Evolutionary conservation across 2,113 vertebrate genomes (phyloP).

Genomic region (Sorex fumeus): DNA sequence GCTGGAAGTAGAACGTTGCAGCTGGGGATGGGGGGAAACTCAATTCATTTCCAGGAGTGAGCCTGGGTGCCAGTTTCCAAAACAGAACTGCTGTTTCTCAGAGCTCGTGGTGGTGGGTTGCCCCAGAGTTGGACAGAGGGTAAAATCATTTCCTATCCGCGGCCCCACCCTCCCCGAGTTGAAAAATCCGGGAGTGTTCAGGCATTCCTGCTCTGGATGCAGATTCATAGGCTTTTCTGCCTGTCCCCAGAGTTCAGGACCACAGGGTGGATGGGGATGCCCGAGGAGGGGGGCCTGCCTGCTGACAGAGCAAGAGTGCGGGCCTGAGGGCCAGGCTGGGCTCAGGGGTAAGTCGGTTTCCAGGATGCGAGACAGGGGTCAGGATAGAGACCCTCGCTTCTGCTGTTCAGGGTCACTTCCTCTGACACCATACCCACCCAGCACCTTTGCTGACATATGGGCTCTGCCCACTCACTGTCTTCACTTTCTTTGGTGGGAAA

Average conservation of each 20-base stretch:
- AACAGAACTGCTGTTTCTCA: constrained; percentile 90
- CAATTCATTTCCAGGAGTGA: constrained; percentile 89
- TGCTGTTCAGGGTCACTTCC: constrained; percentile 26
- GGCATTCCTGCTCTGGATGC: constrained; percentile 65
- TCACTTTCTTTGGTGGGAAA: constrained; percentile 80
- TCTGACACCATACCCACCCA: neutral
- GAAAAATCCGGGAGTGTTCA: constrained; percentile 68
- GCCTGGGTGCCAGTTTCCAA: constrained; percentile 89
- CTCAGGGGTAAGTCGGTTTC: constrained; percentile 27
- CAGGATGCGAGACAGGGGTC: neutral
- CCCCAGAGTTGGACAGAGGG: constrained; percentile 87
- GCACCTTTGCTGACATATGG: constrained; percentile 11
- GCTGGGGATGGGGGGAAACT: constrained; percentile 85
- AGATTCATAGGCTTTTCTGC: constrained; percentile 45
- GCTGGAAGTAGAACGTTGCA: constrained; percentile 88
- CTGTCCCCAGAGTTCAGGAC: neutral
- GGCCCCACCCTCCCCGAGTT: constrained; percentile 76
- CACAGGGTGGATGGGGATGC: neutral
- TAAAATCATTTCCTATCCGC: constrained; percentile 73
- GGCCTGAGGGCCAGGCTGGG: neutral
- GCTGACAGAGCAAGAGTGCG: neutral
- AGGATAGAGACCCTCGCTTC: neutral
- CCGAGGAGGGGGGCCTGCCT: neutral
- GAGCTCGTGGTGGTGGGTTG: constrained; percentile 86
- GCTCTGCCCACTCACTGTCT: constrained; percentile 72